phyloP scores from a whole-genome alignment of 2,113 vertebrate genomes.

The Steatornis caripensis region DNA sequence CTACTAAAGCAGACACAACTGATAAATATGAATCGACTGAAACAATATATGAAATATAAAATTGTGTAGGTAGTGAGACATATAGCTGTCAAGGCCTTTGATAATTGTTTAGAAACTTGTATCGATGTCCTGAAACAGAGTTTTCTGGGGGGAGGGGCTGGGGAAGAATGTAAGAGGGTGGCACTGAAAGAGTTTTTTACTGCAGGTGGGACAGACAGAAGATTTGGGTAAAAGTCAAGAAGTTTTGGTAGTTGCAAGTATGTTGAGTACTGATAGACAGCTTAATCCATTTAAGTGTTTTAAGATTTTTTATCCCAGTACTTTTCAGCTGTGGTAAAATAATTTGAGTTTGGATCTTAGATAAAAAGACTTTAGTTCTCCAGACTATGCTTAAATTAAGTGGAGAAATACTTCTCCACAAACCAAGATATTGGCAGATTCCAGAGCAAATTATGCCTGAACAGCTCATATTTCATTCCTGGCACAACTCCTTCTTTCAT shows the following conservation, averaged over 20 bases:
- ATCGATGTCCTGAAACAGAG: neutral
- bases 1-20: neutral
- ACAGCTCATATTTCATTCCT: neutral
- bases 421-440: neutral
- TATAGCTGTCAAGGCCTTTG: neutral
- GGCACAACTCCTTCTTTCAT: neutral
- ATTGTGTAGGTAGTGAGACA: neutral
- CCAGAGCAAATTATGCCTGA: neutral
- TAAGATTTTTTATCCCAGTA: neutral
- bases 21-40: neutral
- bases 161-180: neutral
- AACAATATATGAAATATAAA: neutral
- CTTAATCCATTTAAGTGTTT: neutral
- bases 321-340: neutral
- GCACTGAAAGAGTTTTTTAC: neutral
- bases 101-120: neutral
- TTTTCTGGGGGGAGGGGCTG: neutral
- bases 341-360: neutral
- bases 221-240: neutral
- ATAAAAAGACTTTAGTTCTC: neutral
- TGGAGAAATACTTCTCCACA: neutral
- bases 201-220: neutral
- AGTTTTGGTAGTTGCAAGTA: neutral
- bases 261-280: neutral
- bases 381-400: neutral